These are phyloP conservation scores for Aphelenchoides bicaudatus DNA, from an alignment of 2,888 invertebrate species.

Conservation along the genomic window DNA sequence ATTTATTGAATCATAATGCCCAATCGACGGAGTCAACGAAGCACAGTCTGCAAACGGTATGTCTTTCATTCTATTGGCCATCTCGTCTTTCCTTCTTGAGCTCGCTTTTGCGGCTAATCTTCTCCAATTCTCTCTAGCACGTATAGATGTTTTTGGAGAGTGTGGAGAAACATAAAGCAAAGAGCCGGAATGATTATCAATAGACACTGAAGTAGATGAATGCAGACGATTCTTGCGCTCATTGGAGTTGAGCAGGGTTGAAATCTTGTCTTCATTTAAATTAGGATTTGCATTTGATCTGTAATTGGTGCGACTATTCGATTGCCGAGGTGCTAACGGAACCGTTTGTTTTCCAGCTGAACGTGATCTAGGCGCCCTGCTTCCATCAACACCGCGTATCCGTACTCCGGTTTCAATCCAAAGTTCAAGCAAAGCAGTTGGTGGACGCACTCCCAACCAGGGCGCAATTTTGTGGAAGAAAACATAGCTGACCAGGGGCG, in stretches of 20 bases:
- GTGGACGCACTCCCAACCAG: constrained; percentile 52
- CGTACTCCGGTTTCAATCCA: constrained; percentile 49
- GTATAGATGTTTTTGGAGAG: constrained; percentile 24
- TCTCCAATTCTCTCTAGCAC: constrained; percentile 45
- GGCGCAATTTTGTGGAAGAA: constrained; percentile 56
- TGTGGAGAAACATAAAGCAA: constrained; percentile 11
- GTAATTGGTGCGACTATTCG: constrained; percentile 4
- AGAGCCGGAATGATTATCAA: not conserved
- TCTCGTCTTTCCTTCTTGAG: constrained; percentile 33
- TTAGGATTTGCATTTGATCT: constrained; percentile 1
- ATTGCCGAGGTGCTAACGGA: not conserved
- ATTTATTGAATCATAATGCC: not conserved
- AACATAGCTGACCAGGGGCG: constrained; percentile 49
- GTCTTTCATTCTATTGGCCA: constrained; percentile 16
- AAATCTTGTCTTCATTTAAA: not conserved
- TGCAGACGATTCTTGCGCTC: not conserved
- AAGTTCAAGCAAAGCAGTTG: constrained; percentile 53
- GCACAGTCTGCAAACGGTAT: constrained; percentile 19
- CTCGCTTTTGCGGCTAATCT: constrained; percentile 41
- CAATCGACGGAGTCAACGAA: constrained; percentile 14
- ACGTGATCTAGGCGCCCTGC: constrained; percentile 14
- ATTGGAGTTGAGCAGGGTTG: not conserved
- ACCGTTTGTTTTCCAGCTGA: not conserved
- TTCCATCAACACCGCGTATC: constrained; percentile 25
- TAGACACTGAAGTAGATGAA: not conserved